Evolutionary conservation across 2,797 vertebrate species (phyloP).

Genomic region (Echiichthys vipera): DNA sequence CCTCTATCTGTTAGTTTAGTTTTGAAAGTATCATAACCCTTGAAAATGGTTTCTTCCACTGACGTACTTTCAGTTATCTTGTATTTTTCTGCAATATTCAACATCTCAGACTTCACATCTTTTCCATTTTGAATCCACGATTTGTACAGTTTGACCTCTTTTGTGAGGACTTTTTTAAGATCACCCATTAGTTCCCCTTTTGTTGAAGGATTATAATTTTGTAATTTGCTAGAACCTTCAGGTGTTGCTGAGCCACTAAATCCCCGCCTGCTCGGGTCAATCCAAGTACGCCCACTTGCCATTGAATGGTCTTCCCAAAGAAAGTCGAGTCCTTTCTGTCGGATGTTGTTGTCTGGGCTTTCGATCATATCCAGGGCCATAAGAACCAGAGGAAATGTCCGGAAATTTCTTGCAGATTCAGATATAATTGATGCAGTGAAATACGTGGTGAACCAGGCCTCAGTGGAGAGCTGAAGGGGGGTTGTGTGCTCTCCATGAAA

Average conservation of each 20-base stretch:
- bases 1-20: accelerated
- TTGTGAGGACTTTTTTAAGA: accelerated
- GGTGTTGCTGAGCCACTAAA: conserved; percentile 40
- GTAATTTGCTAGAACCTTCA: neutral
- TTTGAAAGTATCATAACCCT: neutral
- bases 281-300: conserved; percentile 32
- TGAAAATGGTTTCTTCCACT: too few species aligned
- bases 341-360: accelerated
- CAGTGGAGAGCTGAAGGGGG: accelerated
- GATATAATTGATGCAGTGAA: conserved; percentile 52
- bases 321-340: neutral
- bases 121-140: accelerated
- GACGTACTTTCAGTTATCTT: neutral
- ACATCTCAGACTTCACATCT: accelerated
- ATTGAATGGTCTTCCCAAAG: conserved; percentile 46
- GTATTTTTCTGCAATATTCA: neutral
- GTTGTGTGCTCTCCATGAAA: neutral
- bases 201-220: accelerated
- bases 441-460: conserved; percentile 32
- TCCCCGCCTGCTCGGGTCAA: conserved; percentile 38
- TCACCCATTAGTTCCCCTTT: accelerated
- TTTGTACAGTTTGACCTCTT: neutral
- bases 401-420: conserved; percentile 67
- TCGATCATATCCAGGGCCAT: conserved; percentile 34
- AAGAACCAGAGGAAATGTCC: conserved; percentile 50